Evolutionary conservation across 2,113 vertebrate species (phyloP), one percentile per base, ranked within the genome.

Genomic region (Tragelaphus imberbis): DNA sequence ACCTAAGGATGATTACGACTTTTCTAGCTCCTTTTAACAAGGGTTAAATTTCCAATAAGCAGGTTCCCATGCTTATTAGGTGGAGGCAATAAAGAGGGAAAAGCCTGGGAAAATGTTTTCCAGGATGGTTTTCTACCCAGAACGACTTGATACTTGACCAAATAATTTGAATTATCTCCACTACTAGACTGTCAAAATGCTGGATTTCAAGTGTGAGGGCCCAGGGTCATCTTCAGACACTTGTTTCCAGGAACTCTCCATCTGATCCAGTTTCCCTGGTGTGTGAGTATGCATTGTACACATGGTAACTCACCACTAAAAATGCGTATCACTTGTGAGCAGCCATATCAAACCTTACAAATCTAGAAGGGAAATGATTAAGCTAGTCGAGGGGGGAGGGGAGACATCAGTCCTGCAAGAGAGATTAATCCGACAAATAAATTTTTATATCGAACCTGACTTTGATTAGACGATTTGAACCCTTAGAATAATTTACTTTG

Each of bases 361-460:
- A 1, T 40, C 12, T 71, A 56, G 51, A 95, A 95, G 75, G 56
- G 33, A 65, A 59, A 96, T 44, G 4, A 47, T 53, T 30, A 27
- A 55, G 90, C 21, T 44, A 55, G 63, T 44, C 19, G 0, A 58
- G 27, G 53, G 7, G 36, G 27, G 15, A 58, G 30, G 2, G 71
- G 12, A 30, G n/a, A 68, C 36, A 53, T 40, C 4, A 47, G 4
- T 0, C 5, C 12, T 7, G 9, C 7, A 85, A 97, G 71, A 55
- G 5, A 95, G 79, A 14, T 88, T 92, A 96, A 95, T 51, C 56
- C 15, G 47, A 75, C 44, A 94, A 95, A 75, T 71, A 40, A 30
- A 87, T 33, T 95, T 88, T 96, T 93, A 95, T 92, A 95, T 93
- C 79, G 96, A 97, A 40, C 58, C 47, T 97, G 94, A 96, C 44